Evolutionary conservation across 37 sponge, comb jelly and placozoan species (phyloP), one percentile per base, ranked within the genome.

Genomic region (Geodia barretti): DNA sequence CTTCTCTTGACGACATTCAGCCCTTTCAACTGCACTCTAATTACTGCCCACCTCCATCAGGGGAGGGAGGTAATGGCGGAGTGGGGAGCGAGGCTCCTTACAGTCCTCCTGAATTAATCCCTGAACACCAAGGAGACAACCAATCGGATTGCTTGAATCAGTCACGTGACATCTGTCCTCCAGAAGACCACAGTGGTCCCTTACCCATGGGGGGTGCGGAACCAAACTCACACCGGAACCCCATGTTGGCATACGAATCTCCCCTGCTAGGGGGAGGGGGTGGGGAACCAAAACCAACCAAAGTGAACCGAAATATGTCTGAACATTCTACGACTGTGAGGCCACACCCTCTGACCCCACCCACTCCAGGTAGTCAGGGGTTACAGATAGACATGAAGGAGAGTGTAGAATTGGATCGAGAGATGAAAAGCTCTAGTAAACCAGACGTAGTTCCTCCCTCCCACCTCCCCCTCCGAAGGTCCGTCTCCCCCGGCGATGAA

Each of bases 91-190:
- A 81, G 62, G 62, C 68, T n/a, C 72, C 81, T 0, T 81, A 68
- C 34, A 81, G 81, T 39, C 81, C 81, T 21, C 81, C 81, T 14
- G 81, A 72, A 20, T 60, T 81, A 37, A 38, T 81, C 23, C 63
- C 62, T 0, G 34, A 30, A 0, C 29, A 43, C 39, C 41, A 39
- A 33, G 76, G 41, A 41, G 76, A 64, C n/a, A 24, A 30, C 9
- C 26, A 60, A 26, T 21, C 9, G 3, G 71, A 30, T 17, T 21
- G 58, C 42, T n/a, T 73, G n/a, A n/a, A 41, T 43, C 43, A 41
- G n/a, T 73, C 30, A 25, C 31, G 20, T 41, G 25, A 20, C 66
- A 14, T 64, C n/a, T n/a, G n/a, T n/a, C n/a, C n/a, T n/a, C n/a
- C n/a, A n/a, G n/a, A n/a, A n/a, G 65, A 64, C 65, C 43, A 41